These are phyloP conservation scores for Columbina picui DNA, from an alignment of 2,113 vertebrate species.

Conservation along the genomic window DNA sequence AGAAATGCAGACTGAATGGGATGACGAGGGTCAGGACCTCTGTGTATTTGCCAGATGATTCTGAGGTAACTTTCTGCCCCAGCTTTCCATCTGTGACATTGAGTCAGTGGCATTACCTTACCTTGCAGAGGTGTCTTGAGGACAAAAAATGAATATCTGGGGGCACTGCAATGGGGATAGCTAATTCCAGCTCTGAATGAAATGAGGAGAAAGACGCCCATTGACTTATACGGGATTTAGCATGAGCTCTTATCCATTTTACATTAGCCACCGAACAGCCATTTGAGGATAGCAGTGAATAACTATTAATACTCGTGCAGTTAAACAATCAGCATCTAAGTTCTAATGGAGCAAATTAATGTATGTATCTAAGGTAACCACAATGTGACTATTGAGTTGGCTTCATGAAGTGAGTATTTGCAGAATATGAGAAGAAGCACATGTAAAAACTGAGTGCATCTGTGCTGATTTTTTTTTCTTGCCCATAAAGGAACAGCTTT, in stretches of 20 bases:
- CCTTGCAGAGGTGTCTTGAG: constrained; percentile 30
- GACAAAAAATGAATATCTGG: constrained; percentile 36
- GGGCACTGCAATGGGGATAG: neutral
- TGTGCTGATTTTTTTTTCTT: neutral
- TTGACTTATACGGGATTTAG: constrained; percentile 52
- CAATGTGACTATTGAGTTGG: neutral
- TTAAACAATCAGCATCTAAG: constrained; percentile 13
- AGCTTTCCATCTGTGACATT: neutral
- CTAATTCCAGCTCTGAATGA: constrained; percentile 45
- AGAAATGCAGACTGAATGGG: neutral
- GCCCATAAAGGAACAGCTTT: neutral
- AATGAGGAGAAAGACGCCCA: constrained; percentile 37
- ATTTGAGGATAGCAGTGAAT: constrained; percentile 38
- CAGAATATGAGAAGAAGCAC: neutral
- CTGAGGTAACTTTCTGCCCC: neutral
- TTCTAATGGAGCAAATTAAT: constrained; percentile 21
- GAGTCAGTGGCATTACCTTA: neutral
- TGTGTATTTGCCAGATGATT: neutral
- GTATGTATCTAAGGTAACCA: constrained; percentile 31
- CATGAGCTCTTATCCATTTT: constrained; percentile 27
- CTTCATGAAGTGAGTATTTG: neutral
- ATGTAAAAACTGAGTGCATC: neutral
- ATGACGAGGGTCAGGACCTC: neutral
- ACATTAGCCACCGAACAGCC: neutral
- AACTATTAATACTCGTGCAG: constrained; percentile 2